phyloP scores from a whole-genome alignment of 1,140 invertebrate genomes.

The Cydia pomonella region DNA sequence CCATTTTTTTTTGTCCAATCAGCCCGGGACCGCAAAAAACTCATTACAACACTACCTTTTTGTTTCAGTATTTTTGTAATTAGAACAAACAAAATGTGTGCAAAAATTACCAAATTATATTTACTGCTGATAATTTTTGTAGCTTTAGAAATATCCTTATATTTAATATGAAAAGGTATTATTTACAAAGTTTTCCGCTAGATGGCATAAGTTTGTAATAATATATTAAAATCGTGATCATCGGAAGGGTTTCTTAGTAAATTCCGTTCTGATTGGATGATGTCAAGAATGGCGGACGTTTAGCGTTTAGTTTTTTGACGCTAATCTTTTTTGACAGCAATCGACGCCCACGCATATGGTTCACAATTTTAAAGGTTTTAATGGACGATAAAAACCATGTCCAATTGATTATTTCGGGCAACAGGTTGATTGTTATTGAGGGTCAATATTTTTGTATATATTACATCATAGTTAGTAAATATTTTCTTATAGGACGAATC shows the following conservation, averaged over 20 bases:
- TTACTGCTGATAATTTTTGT: background rate
- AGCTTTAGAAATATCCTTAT: background rate
- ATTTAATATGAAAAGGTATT: background rate
- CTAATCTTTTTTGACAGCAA: conserved; percentile 14
- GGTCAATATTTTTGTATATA: background rate
- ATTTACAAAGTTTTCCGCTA: background rate
- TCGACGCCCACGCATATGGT: conserved; percentile 18
- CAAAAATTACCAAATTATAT: background rate
- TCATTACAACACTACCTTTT: conserved; percentile 21
- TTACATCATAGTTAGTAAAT: background rate
- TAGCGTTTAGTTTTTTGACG: conserved; percentile 31
- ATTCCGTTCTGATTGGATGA: conserved; percentile 30
- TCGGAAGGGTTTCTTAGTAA: conserved; percentile 22
- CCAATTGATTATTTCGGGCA: conserved; percentile 14
- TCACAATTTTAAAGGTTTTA: conserved; percentile 11
- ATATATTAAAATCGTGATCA: conserved; percentile 4
- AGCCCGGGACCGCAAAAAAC: conserved; percentile 25
- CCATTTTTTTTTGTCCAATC: conserved; percentile 29
- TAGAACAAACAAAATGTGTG: conserved; percentile 21
- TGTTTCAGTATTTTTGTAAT: conserved; percentile 29
- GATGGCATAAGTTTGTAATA: background rate
- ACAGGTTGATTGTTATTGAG: background rate
- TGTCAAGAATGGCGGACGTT: conserved; percentile 23
- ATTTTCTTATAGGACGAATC: background rate
- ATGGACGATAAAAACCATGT: conserved; percentile 19